Base-by-base conservation (phyloP, 2,888 invertebrate species). In the Phalangium opilio region DNA sequence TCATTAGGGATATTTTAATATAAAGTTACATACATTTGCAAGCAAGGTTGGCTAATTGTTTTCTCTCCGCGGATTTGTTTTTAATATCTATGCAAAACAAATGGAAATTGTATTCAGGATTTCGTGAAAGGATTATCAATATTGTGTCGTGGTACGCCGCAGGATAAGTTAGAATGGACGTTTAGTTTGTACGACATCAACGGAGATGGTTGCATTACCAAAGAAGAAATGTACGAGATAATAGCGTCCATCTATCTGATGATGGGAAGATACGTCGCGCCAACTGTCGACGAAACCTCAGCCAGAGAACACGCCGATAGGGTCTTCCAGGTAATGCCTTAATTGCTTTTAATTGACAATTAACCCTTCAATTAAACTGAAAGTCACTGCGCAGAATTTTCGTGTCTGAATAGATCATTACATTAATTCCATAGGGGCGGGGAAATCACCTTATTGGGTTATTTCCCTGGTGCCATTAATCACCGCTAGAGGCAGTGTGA, bases 131-230 rank as follows among this genome's bases (percentile, higher is more conserved):
- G 89, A 55, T 74, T 95, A 60, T 93, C 91, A 58, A 78, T 90
- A 65, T 70, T 95, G 61, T 89, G 89, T 36, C 75, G 91, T 55
- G 95, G 93, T 5, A 18, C 55, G n/a, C 45, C 49, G 10, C 69
- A 86, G 57, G 87, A 95, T 67, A 90, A 93, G 66, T 73, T 95
- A 18, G 79, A 84, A 56, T 95, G 93, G 93, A 87, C 90, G 12
- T 95, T 95, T 70, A 81, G 82, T 44, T 72, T 95, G 53, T 95
- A 95, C 70, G 95, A 95, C 67, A 86, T 91, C 63, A 89, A 93
- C 67, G 51, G 51, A 10, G 55, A 55, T 27, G 93, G 91, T 17
- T 83, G 78, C 67, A 85, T 93, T 59, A 90, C 89, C 53, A 77
- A 82, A 62, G 89, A 90, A 57, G 93, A 93, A 73, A 87, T 93